Evolutionary conservation across 92 coral and sea anemone genomes (phyloP).

Genomic region (Porites cylindrica): DNA sequence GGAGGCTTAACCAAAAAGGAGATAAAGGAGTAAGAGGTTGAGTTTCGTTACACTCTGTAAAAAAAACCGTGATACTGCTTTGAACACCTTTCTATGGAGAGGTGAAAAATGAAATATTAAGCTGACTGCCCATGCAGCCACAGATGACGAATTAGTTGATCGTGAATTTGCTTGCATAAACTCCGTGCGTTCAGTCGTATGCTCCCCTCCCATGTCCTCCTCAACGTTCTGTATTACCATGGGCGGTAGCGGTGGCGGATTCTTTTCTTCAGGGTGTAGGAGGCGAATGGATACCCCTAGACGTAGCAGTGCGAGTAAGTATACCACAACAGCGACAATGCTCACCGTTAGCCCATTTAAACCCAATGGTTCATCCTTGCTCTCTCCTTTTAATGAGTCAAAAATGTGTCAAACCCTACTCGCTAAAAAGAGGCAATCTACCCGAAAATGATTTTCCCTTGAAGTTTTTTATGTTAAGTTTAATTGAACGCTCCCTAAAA

Average conservation of each 20-base stretch:
- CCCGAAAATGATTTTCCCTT: no score
- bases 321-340: background rate
- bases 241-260: background rate
- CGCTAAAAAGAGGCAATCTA: no score
- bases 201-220: background rate
- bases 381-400: background rate
- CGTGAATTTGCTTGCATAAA: background rate
- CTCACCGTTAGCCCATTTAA: background rate
- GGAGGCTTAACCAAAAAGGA: no score
- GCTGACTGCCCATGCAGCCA: background rate
- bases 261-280: background rate
- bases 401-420: background rate
- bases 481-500: no score
- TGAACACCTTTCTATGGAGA: no score
- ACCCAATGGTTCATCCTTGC: background rate
- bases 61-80: no score
- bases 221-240: background rate
- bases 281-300: background rate
- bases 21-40: no score
- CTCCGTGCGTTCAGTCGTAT: conserved; percentile 11
- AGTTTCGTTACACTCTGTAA: no score
- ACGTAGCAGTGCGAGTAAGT: background rate
- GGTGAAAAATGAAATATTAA: no score
- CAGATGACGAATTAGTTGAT: background rate
- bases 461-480: no score